Conservation (phyloP, 1,140 invertebrate genomes). For the Pogonomyrmex barbatus region DNA sequence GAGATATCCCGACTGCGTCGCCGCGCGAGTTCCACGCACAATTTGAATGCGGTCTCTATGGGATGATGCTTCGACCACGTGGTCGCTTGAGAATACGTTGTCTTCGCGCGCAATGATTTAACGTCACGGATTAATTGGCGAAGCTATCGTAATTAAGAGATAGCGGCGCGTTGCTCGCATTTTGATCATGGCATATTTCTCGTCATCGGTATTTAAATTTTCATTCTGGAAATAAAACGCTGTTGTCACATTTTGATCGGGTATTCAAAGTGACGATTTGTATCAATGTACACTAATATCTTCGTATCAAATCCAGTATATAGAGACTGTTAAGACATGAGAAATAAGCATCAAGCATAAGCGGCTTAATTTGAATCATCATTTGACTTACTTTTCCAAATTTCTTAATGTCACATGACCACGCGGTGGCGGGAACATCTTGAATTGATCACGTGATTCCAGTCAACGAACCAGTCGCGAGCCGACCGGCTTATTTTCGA, state of each 20-base stretch:
- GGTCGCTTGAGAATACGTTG: neutral
- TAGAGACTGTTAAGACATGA: neutral
- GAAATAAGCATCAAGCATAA: neutral
- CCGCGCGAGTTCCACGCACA: neutral
- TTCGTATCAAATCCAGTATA: neutral
- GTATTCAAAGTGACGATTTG: neutral
- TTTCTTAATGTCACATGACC: slow-evolving; percentile 21
- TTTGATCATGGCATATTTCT: neutral
- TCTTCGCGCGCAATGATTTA: neutral
- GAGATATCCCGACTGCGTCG: neutral
- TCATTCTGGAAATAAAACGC: neutral
- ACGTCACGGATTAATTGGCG: neutral
- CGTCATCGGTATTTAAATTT: neutral
- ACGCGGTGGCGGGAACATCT: slow-evolving; percentile 14
- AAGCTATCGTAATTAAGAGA: neutral
- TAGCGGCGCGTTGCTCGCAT: neutral
- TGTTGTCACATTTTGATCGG: neutral
- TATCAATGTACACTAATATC: neutral
- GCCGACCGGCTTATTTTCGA: neutral
- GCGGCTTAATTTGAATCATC: no score
- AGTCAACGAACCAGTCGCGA: neutral
- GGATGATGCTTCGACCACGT: neutral
- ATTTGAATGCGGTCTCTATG: slow-evolving; percentile 15
- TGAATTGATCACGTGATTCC: slow-evolving; percentile 17
- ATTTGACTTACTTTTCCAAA: neutral